A percentile compares a stretch with the other conserved stretches of the same genome.
These are phyloP conservation scores for Drosophila setifemur DNA, from an alignment of 1,140 invertebrate species.

Conservation along the genomic window DNA sequence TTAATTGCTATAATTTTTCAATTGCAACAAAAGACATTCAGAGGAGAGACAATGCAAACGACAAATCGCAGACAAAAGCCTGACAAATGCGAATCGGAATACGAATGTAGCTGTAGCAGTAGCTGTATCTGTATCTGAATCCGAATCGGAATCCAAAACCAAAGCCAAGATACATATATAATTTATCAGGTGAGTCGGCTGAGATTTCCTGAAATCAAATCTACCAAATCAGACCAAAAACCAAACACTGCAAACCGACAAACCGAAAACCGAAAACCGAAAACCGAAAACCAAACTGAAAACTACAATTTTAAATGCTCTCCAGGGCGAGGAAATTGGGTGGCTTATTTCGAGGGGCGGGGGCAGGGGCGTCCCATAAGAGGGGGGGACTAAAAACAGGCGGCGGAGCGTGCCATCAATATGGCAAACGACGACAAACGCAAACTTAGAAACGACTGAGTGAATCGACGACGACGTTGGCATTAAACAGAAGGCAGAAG, in stretches of 20 bases:
- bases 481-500: conserved; percentile 67
- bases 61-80: conserved; percentile 50
- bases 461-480: conserved; percentile 55
- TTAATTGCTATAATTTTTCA: conserved; percentile 77
- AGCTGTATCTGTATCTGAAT: too few relatives aligned
- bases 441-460: conserved; percentile 69
- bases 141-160: conserved; percentile 47
- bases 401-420: conserved; percentile 75
- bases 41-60: conserved; percentile 41
- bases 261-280: conserved; percentile 56
- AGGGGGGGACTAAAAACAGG: conserved; percentile 16
- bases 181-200: conserved; percentile 42
- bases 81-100: conserved; percentile 45
- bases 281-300: conserved; percentile 22
- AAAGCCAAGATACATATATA: conserved; percentile 26
- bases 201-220: conserved; percentile 80
- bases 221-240: conserved; percentile 80
- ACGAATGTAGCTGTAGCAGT: too few relatives aligned
- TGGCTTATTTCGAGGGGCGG: not conserved
- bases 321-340: conserved; percentile 3
- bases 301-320: conserved; percentile 66
- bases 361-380: too few relatives aligned
- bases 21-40: conserved; percentile 72
- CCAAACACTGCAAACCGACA: conserved; percentile 56
- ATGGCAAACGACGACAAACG: conserved; percentile 76